Percentiles rank a stretch among this genome's conserved stretches.
These are phyloP conservation scores for Calypte anna DNA, from an alignment of 2,113 vertebrate species.

Conservation along the genomic window DNA sequence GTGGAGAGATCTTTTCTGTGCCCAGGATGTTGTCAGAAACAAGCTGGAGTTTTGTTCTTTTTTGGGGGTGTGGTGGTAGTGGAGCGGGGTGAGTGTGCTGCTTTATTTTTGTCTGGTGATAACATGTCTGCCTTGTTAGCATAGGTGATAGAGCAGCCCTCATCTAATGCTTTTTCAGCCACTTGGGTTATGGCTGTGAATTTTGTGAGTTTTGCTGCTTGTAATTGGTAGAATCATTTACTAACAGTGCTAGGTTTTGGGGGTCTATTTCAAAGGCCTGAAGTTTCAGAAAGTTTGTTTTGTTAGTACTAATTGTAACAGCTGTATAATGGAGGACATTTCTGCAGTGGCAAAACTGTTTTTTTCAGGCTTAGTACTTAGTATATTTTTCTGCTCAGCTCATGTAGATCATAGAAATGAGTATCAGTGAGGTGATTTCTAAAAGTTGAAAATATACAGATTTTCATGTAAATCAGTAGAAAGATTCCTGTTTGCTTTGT, in stretches of 20 bases:
- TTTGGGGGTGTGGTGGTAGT: too few species aligned
- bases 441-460: not conserved
- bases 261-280: not conserved
- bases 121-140: not conserved
- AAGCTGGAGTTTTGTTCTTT: not conserved
- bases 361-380: not conserved
- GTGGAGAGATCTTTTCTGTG: not conserved
- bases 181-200: too few species aligned
- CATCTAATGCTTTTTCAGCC: not conserved
- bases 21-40: not conserved
- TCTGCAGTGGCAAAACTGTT: not conserved
- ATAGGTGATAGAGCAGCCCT: not conserved
- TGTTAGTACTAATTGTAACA: not conserved
- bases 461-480: not conserved
- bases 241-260: not conserved
- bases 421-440: not conserved
- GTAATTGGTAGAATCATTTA: not conserved
- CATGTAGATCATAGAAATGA: not conserved
- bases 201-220: not conserved
- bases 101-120: not conserved
- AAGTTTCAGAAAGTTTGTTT: not conserved
- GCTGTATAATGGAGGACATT: not conserved
- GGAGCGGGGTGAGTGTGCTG: too few species aligned
- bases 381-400: not conserved
- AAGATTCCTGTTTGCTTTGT: not conserved